Conservation (phyloP, 2,888 invertebrate genomes). For the Torymus texanus region DNA sequence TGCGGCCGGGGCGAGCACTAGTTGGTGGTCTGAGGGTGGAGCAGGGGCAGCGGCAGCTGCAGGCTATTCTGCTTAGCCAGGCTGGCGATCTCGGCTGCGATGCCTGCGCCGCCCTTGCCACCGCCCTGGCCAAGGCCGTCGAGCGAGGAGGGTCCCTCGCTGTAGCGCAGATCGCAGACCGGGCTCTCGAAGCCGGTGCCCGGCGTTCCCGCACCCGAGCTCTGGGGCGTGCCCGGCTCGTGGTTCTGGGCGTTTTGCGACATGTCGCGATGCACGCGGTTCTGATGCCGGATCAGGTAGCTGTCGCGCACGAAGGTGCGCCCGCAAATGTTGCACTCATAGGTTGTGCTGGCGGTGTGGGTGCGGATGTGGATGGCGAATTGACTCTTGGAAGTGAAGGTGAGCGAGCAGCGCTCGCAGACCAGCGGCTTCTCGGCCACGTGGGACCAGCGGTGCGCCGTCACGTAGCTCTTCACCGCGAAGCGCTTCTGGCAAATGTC, state of each 20-base stretch:
- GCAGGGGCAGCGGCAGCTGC: conserved; percentile 73
- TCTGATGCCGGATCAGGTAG: conserved; percentile 86
- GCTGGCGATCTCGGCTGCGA: conserved; percentile 72
- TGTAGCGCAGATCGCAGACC: conserved; percentile 73
- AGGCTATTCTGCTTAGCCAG: conserved; percentile 73
- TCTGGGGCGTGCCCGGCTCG: conserved; percentile 73
- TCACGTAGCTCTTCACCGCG: conserved; percentile 88
- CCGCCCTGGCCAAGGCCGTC: conserved; percentile 66
- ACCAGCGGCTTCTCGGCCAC: conserved; percentile 85
- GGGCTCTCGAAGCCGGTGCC: conserved; percentile 73
- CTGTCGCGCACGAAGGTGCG: conserved; percentile 86
- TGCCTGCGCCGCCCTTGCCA: conserved; percentile 69
- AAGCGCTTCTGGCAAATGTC: conserved; percentile 88
- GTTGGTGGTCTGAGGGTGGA: conserved; percentile 74
- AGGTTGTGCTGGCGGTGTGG: conserved; percentile 82
- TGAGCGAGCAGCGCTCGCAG: conserved; percentile 84
- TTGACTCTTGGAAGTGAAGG: conserved; percentile 85
- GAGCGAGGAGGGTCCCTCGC: conserved; percentile 72
- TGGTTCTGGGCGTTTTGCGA: conserved; percentile 69
- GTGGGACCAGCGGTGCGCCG: conserved; percentile 88
- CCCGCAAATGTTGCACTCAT: conserved; percentile 85
- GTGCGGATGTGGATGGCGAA: conserved; percentile 86
- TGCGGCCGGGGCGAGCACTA: conserved; percentile 70
- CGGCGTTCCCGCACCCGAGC: conserved; percentile 68
- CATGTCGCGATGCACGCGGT: conserved; percentile 82